Percentiles rank a stretch among this genome's conserved stretches.
Conservation (phyloP, 1,140 invertebrate species). For the Apis cerana region DNA sequence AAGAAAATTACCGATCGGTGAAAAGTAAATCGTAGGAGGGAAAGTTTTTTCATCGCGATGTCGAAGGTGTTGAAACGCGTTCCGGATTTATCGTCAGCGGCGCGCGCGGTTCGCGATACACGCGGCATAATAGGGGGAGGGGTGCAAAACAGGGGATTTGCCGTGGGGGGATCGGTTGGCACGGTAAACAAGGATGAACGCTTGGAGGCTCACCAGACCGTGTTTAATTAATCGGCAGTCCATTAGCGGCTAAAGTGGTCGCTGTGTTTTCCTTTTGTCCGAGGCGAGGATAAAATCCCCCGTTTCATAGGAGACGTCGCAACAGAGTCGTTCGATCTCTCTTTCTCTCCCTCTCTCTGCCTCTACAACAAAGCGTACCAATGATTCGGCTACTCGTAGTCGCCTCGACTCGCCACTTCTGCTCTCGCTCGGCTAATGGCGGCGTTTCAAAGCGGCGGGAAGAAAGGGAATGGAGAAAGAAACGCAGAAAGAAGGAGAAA, state of each 20-base stretch:
- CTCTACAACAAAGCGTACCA: neutral
- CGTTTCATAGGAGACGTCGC: neutral
- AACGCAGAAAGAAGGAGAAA: neutral
- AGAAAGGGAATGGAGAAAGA: neutral
- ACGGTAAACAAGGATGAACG: constrained; percentile 41
- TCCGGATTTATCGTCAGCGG: neutral
- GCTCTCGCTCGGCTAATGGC: neutral
- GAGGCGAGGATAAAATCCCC: neutral
- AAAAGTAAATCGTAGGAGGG: neutral
- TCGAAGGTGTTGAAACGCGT: neutral
- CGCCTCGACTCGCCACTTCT: neutral
- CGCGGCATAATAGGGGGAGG: constrained; percentile 33
- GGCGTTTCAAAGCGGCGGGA: constrained; percentile 16
- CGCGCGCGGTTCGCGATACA: constrained; percentile 12
- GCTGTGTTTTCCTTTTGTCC: constrained; percentile 55
- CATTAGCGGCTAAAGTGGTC: constrained; percentile 54
- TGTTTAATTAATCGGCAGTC: constrained; percentile 63
- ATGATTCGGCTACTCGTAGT: constrained; percentile 14
- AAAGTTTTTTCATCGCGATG: constrained; percentile 21
- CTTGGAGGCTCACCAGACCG: constrained; percentile 54
- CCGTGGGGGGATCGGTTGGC: constrained; percentile 23
- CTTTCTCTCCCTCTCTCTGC: too few species aligned
- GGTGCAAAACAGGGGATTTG: constrained; percentile 52
- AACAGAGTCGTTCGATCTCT: neutral
- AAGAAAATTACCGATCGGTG: neutral